Evolutionary conservation across 2,797 vertebrate species (phyloP), one percentile per base, ranked within the genome.

Genomic region (Sebastes minor): DNA sequence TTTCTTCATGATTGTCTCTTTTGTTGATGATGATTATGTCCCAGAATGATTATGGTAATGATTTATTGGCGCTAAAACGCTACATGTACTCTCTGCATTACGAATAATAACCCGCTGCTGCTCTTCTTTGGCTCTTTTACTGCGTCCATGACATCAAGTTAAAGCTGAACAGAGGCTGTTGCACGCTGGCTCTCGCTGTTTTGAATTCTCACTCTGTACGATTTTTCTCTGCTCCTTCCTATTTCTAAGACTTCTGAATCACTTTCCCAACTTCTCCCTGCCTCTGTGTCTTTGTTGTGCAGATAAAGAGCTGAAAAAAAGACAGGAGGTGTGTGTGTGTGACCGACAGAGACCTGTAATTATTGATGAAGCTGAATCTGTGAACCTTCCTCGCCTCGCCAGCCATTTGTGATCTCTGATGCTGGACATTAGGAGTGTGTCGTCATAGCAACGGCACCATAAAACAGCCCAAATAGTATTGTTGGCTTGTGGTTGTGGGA

Each of bases 391-490:
- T 78, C 16, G 13, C 35, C 69, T 73, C 27, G 5, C 66, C 49
- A 32, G 74, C 66, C 76, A 68, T 82, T 82, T 69, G 13, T 57
- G 75, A 68, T 78, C 60, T 72, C 66, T 64, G 71, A 84, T 64
- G 73, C 52, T 59, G 74, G 80, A 87, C 76, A 73, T 71, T 60
- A 55, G 35, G 33, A 72, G 70, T 14, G 5, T 16, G 83, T 91
- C 35, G 73, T 77, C 89, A 84, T 87, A 69, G 88, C 67, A 89
- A 85, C 85, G 3, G 42, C 57, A 53, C 20, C 70, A 69, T 76
- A 49, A 83, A 87, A 85, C 28, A 76, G 65, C 66, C 61, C 22
- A n/a, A 74, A 71, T 6, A 25, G 20, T 20, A 42, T 63, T 57
- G 59, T 25, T 35, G 23, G 56, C 55, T 60, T 56, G 61, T 56